phyloP scores from a whole-genome alignment of 2,113 vertebrate genomes.

The Ornithorhynchus anatinus region DNA sequence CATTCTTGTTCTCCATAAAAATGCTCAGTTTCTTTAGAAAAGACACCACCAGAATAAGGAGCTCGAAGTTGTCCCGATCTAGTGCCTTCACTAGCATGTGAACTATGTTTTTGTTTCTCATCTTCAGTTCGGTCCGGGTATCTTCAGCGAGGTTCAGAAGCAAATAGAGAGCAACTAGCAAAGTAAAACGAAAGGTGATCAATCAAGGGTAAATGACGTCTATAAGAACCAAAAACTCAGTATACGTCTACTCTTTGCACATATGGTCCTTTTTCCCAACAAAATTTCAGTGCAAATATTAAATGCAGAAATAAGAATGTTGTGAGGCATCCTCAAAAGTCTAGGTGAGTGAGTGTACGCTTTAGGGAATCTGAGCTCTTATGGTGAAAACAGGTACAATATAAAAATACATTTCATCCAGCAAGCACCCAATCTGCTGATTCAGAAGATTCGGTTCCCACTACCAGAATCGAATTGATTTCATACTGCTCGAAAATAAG shows the following conservation, averaged over 20 bases:
- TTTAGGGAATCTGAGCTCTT: too few species aligned
- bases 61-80: conserved; percentile 86
- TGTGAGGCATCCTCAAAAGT: too few species aligned
- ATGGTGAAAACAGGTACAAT: too few species aligned
- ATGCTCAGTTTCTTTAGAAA: conserved; percentile 97
- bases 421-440: too few species aligned
- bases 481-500: too few species aligned
- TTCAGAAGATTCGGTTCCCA: too few species aligned
- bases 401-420: too few species aligned
- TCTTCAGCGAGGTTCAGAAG: conserved; percentile 94
- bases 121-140: conserved; percentile 90
- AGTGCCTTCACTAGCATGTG: conserved; percentile 90
- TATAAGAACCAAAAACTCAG: not conserved
- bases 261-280: too few species aligned
- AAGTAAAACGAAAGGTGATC: conserved; percentile 12
- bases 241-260: not conserved
- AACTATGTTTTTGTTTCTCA: conserved; percentile 95
- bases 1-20: conserved; percentile 95
- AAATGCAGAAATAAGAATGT: not conserved
- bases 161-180: conserved; percentile 85
- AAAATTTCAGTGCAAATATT: too few species aligned
- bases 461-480: too few species aligned
- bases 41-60: conserved; percentile 88
- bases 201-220: too few species aligned
- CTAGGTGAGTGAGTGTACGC: too few species aligned